phyloP scores from a whole-genome alignment of 1,140 invertebrate species.

The Aradophagus sp. region DNA sequence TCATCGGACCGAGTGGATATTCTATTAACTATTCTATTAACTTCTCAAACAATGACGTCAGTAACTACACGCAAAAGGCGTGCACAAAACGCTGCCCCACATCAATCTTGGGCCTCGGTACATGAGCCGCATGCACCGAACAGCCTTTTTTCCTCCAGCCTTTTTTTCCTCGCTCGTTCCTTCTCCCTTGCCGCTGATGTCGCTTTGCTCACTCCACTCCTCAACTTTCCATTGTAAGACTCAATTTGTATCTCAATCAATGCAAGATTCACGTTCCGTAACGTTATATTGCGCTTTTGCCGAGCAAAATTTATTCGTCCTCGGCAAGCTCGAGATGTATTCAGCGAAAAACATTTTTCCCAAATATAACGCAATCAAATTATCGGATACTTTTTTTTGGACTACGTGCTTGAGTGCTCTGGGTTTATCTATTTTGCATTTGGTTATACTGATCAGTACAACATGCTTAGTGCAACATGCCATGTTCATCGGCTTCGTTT shows the following conservation, averaged over 20 bases:
- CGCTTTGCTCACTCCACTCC: conserved; percentile 28
- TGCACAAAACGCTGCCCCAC: conserved; percentile 40
- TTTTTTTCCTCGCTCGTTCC: conserved; percentile 6
- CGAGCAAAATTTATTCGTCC: conserved; percentile 11
- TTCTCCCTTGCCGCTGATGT: no score
- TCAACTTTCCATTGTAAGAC: conserved; percentile 48
- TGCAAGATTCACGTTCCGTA: conserved; percentile 30
- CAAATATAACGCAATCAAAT: conserved; percentile 4
- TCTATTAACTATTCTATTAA: conserved; percentile 53
- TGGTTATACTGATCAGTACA: no score
- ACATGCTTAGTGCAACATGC: no score
- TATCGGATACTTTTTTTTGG: neutral
- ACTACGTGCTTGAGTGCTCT: no score
- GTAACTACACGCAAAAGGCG: conserved; percentile 51
- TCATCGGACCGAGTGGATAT: conserved; percentile 45
- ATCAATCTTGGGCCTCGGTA: conserved; percentile 49
- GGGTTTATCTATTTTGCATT: no score
- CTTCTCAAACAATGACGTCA: conserved; percentile 52
- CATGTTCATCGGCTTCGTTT: no score
- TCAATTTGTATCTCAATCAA: conserved; percentile 55
- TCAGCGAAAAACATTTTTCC: conserved; percentile 3
- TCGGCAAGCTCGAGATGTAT: conserved; percentile 3
- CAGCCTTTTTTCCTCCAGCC: neutral
- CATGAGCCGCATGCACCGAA: conserved; percentile 32
- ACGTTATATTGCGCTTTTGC: conserved; percentile 10